Evolutionary conservation across 2,797 vertebrate species (phyloP).

Genomic region (Percopsis omiscomaycus): DNA sequence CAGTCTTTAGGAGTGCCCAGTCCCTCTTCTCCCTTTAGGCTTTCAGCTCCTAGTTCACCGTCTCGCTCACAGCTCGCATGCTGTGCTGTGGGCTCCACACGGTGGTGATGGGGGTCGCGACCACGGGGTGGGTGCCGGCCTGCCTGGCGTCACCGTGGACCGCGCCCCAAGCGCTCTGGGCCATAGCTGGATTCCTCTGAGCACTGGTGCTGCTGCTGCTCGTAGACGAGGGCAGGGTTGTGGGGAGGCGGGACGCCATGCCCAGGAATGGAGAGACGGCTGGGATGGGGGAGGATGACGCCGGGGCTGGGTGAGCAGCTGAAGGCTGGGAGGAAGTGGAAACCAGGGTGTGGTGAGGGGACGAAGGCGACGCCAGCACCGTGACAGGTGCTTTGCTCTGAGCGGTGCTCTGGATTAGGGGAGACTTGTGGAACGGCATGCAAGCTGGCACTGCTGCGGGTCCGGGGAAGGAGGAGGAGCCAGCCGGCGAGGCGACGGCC

Average conservation of each 20-base stretch:
- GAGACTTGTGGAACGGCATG: constrained; percentile 51
- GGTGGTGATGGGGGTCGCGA: constrained; percentile 59
- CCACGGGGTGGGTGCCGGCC: constrained; percentile 52
- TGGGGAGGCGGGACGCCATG: constrained; percentile 37
- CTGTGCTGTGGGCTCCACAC: constrained; percentile 73
- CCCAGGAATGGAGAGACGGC: constrained; percentile 30
- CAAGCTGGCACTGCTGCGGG: constrained; percentile 43
- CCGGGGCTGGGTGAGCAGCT: not conserved
- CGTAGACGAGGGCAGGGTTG: constrained; percentile 1
- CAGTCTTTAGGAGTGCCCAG: constrained; percentile 30
- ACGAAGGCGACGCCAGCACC: not conserved
- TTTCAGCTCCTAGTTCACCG: constrained; percentile 66
- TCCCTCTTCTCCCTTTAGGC: constrained; percentile 2
- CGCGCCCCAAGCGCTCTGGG: constrained; percentile 72
- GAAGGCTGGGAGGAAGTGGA: constrained; percentile 21
- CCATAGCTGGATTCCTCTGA: constrained; percentile 39
- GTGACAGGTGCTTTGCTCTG: constrained; percentile 20
- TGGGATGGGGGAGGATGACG: constrained; percentile 1
- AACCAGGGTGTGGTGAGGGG: not conserved
- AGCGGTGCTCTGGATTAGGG: constrained; percentile 30
- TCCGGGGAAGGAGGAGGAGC: constrained; percentile 29
- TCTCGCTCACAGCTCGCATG: constrained; percentile 72
- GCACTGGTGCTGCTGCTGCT: constrained; percentile 15
- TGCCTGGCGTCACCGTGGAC: constrained; percentile 66
- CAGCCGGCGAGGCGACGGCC: constrained; percentile 16